These are phyloP conservation scores for Sylvia borin DNA, from an alignment of 2,797 vertebrate genomes.

Conservation along the genomic window DNA sequence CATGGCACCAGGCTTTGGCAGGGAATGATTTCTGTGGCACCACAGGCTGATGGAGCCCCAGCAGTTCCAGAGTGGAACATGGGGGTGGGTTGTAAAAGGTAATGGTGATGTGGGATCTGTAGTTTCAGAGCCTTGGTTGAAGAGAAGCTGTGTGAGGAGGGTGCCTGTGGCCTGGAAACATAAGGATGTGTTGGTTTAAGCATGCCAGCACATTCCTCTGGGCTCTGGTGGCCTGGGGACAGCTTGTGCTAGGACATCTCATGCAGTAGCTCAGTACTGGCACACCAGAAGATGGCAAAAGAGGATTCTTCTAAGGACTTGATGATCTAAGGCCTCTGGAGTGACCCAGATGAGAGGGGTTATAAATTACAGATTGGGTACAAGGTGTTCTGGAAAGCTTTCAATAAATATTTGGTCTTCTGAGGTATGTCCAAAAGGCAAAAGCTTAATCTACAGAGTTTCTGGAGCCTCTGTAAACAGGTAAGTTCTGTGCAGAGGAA, in stretches of 20 bases:
- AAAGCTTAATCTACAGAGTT: neutral
- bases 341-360: neutral
- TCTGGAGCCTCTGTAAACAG: neutral
- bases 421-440: neutral
- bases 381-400: neutral
- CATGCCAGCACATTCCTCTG: fast-evolving
- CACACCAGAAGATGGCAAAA: neutral
- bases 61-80: neutral
- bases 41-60: neutral
- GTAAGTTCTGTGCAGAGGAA: neutral
- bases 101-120: neutral
- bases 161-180: neutral
- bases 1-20: neutral
- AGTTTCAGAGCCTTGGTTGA: neutral
- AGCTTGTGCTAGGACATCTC: fast-evolving
- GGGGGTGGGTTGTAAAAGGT: neutral
- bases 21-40: neutral
- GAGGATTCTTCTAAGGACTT: neutral
- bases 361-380: neutral
- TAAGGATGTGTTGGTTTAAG: neutral
- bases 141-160: neutral
- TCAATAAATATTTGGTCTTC: neutral
- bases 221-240: neutral
- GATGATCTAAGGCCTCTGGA: neutral
- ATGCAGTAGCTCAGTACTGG: neutral